These are phyloP conservation scores for Hucho hucho DNA, from an alignment of 2,113 vertebrate genomes.

Conservation along the genomic window DNA sequence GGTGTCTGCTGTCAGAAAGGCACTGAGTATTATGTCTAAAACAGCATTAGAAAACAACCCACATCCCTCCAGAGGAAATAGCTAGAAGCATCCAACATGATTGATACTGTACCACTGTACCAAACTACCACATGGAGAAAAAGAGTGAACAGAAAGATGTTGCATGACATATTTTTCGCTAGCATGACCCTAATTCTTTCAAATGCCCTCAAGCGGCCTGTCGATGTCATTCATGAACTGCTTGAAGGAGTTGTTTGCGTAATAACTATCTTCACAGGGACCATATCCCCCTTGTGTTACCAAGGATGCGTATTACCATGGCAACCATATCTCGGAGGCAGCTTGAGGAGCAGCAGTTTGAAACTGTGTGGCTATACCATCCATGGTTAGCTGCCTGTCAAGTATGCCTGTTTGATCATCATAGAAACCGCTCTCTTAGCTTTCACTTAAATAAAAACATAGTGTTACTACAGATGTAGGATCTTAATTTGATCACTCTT, in stretches of 20 bases:
- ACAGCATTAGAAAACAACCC: neutral
- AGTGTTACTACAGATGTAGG: neutral
- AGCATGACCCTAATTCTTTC: neutral
- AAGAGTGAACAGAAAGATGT: neutral
- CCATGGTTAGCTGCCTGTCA: neutral
- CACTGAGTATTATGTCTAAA: neutral
- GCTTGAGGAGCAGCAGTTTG: slow-evolving; percentile 32
- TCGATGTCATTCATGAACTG: neutral
- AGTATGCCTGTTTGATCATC: neutral
- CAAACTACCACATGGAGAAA: neutral
- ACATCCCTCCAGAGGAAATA: neutral
- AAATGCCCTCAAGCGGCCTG: neutral
- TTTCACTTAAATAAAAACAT: neutral
- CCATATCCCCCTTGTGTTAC: slow-evolving; percentile 16
- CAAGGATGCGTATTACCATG: slow-evolving; percentile 60
- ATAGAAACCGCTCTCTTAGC: neutral
- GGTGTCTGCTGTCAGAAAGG: too few species aligned
- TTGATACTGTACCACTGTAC: neutral
- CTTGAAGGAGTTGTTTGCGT: slow-evolving; percentile 27
- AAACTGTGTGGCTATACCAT: neutral
- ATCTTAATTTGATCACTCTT: too few species aligned
- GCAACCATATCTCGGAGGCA: slow-evolving; percentile 57
- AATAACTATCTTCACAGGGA: slow-evolving; percentile 32
- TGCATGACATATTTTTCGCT: neutral
- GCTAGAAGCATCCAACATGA: neutral